These are phyloP conservation scores for Origma solitaria DNA, from an alignment of 2,113 vertebrate genomes.

Conservation along the genomic window DNA sequence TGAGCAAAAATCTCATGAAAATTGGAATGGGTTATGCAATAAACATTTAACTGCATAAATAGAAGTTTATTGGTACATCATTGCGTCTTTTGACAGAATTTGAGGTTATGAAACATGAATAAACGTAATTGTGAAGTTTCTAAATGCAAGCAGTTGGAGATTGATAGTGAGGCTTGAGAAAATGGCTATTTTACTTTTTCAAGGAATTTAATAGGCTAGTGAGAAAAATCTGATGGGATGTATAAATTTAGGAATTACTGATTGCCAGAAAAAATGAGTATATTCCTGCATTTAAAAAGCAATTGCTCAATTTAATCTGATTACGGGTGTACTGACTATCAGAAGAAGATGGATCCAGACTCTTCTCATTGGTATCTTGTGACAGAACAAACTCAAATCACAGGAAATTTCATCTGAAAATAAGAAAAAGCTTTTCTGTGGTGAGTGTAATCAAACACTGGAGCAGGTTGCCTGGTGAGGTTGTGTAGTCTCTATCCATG, in stretches of 20 bases:
- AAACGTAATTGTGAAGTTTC: conserved; percentile 20
- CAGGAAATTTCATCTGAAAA: not conserved
- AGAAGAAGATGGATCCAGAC: not conserved
- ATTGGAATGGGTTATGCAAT: conserved; percentile 10
- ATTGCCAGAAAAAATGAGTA: not conserved
- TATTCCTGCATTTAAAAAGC: not conserved
- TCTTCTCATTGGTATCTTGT: not conserved
- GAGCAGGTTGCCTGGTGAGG: not conserved
- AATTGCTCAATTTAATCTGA: not conserved
- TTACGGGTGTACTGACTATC: not conserved
- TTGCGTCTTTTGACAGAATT: not conserved
- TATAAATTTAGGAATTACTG: not conserved
- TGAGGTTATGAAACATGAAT: conserved; percentile 14
- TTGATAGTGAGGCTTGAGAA: not conserved
- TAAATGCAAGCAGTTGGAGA: not conserved
- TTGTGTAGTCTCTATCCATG: not conserved
- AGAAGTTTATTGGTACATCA: conserved; percentile 37
- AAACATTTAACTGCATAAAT: conserved; percentile 35
- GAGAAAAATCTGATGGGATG: not conserved
- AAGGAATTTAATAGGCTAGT: not conserved
- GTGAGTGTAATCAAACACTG: not conserved
- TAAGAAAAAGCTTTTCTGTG: not conserved
- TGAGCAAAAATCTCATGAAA: conserved; percentile 25
- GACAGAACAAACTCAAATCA: not conserved
- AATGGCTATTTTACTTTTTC: not conserved